These are phyloP conservation scores for Apis dorsata DNA, from an alignment of 1,140 invertebrate species.

Conservation along the genomic window DNA sequence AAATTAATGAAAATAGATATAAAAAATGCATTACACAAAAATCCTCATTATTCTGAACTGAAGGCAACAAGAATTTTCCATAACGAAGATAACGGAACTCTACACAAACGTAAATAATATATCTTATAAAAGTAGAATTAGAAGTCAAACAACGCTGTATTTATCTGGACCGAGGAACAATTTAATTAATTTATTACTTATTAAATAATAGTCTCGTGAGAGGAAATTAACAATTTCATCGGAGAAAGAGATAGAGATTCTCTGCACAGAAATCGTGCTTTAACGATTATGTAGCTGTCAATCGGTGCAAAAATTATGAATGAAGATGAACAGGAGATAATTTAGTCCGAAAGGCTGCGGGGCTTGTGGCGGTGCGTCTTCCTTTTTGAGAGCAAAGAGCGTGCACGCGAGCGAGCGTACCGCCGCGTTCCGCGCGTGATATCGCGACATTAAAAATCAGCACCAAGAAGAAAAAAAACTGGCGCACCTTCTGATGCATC, in stretches of 20 bases:
- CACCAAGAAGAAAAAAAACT: conserved; percentile 41
- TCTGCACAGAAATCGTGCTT: background rate
- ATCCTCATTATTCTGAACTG: too few species aligned
- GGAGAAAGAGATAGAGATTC: too few species aligned
- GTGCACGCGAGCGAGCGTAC: conserved; percentile 33
- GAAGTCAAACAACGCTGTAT: too few species aligned
- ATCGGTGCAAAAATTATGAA: conserved; percentile 43
- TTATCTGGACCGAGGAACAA: too few species aligned
- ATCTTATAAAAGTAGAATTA: too few species aligned
- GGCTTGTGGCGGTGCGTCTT: background rate
- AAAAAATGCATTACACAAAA: too few species aligned
- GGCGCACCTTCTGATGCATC: conserved; percentile 57
- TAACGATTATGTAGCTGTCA: conserved; percentile 19
- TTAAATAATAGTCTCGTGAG: background rate
- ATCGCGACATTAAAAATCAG: conserved; percentile 62
- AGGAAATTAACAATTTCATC: conserved; percentile 18
- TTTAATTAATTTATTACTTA: background rate
- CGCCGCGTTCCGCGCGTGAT: conserved; percentile 38
- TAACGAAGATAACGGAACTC: too few species aligned
- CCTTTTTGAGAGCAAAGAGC: conserved; percentile 35
- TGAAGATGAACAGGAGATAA: conserved; percentile 41
- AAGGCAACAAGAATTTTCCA: too few species aligned
- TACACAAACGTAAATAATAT: too few species aligned
- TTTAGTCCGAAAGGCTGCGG: conserved; percentile 11
- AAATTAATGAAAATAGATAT: too few species aligned